phyloP scores from a whole-genome alignment of 2,113 vertebrate genomes.

The Hydropotes inermis region DNA sequence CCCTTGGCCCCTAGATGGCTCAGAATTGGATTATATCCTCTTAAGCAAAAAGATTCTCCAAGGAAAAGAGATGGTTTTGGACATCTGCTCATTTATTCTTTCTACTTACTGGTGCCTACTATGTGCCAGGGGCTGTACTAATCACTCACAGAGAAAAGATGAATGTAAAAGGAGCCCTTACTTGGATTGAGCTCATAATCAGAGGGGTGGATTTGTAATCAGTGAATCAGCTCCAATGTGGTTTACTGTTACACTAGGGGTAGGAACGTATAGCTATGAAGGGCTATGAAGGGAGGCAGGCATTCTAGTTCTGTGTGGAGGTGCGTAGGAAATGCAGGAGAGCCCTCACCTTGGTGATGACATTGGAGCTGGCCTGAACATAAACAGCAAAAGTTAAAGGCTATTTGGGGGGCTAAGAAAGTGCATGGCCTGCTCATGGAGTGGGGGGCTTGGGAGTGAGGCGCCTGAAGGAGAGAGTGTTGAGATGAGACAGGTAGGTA shows the following conservation, averaged over 20 bases:
- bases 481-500: background rate
- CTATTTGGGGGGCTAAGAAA: background rate
- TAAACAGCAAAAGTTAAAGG: background rate
- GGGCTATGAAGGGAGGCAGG: background rate
- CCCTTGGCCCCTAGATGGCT: background rate
- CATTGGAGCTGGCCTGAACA: background rate
- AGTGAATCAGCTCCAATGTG: background rate
- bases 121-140: background rate
- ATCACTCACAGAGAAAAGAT: background rate
- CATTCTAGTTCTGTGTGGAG: background rate
- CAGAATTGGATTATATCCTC: background rate
- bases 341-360: background rate
- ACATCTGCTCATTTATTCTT: background rate
- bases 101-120: background rate
- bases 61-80: background rate
- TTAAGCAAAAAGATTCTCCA: constrained; percentile 5
- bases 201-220: background rate
- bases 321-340: background rate
- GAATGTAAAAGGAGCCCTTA: background rate
- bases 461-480: background rate
- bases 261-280: background rate
- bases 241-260: background rate
- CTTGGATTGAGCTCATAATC: background rate
- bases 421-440: background rate
- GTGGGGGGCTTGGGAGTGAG: background rate